Conservation (phyloP, 2,797 vertebrate species). For the Lacerta viridis region DNA sequence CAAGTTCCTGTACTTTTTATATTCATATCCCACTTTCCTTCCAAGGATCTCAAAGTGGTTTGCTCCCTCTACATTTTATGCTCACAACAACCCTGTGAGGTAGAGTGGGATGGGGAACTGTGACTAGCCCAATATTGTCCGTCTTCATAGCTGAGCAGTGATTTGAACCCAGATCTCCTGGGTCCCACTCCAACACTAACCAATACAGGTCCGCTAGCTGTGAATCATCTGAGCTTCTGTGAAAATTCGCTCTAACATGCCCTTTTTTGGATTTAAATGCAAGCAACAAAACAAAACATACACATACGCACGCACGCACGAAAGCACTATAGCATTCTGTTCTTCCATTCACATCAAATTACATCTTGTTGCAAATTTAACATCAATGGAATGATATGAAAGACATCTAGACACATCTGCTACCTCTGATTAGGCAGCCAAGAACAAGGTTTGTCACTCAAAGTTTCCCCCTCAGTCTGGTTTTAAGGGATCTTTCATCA, state of each 20-base stretch:
- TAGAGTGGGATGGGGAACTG: no score
- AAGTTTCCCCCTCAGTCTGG: conserved; percentile 15
- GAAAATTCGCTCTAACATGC: not conserved
- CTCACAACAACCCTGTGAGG: no score
- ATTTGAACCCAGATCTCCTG: no score
- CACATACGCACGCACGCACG: not conserved
- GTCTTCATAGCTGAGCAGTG: no score
- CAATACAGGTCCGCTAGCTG: no score
- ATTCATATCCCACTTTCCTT: no score
- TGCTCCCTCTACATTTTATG: no score
- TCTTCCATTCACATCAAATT: conserved; percentile 55
- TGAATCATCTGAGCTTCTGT: not conserved
- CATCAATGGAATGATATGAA: conserved; percentile 45
- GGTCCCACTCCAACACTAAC: no score
- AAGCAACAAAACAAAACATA: not conserved
- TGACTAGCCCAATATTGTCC: no score
- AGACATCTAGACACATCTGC: conserved; percentile 54
- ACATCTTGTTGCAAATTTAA: conserved; percentile 50
- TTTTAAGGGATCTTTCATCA: conserved; percentile 53
- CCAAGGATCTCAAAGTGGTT: no score
- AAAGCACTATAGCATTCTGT: conserved; percentile 8
- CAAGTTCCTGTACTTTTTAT: no score
- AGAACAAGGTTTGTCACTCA: conserved; percentile 58
- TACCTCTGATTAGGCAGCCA: conserved; percentile 47
- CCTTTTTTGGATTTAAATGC: conserved; percentile 13